phyloP scores from a whole-genome alignment of 1,140 invertebrate genomes.

The Lanistes nyassanus region DNA sequence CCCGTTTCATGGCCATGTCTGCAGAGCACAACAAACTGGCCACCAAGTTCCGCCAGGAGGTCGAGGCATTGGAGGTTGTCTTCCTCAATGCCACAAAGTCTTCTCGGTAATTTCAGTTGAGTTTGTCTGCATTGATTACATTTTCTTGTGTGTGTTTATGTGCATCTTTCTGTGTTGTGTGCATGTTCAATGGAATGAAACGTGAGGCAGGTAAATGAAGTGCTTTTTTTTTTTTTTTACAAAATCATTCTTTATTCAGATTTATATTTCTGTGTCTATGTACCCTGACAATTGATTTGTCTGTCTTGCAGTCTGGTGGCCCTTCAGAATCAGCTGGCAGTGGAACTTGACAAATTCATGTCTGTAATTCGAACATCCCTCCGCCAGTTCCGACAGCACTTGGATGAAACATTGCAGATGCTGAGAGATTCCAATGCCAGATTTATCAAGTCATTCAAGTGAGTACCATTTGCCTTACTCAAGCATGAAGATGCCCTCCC shows the following conservation, averaged over 20 bases:
- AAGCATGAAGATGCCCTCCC: too few species aligned
- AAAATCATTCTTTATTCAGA: neutral
- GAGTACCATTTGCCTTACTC: conserved; percentile 25
- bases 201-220: neutral
- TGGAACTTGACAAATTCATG: conserved; percentile 64
- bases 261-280: neutral
- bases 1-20: conserved; percentile 55
- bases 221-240: neutral
- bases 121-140: too few species aligned
- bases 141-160: too few species aligned
- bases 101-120: conserved; percentile 52
- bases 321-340: conserved; percentile 57
- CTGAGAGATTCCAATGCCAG: conserved; percentile 65
- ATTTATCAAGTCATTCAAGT: conserved; percentile 67
- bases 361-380: conserved; percentile 60
- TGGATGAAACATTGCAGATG: conserved; percentile 64
- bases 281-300: neutral
- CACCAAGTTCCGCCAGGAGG: conserved; percentile 57
- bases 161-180: neutral
- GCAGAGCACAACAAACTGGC: conserved; percentile 60
- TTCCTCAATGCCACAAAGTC: conserved; percentile 66
- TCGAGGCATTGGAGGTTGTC: conserved; percentile 61
- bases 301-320: conserved; percentile 56
- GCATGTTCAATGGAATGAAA: neutral
- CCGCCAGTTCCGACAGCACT: conserved; percentile 61